These are phyloP conservation scores for Pyrgilauda ruficollis DNA, from an alignment of 2,113 vertebrate genomes.

Conservation along the genomic window DNA sequence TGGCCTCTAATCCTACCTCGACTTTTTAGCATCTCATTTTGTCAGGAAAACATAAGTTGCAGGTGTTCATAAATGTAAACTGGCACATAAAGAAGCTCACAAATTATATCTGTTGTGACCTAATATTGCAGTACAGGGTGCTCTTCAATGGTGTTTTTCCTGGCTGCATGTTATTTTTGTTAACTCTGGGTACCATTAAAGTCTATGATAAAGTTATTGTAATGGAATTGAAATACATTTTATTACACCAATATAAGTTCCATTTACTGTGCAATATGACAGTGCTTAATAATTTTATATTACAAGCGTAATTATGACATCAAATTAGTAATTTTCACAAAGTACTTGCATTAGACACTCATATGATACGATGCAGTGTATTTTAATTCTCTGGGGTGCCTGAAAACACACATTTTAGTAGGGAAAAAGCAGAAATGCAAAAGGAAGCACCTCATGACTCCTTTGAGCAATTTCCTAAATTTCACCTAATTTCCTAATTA, in stretches of 20 bases:
- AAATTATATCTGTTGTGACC: background rate
- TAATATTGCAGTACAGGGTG: background rate
- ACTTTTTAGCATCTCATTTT: background rate
- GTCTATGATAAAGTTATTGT: constrained; percentile 62
- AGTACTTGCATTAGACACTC: constrained; percentile 65
- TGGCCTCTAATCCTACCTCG: background rate
- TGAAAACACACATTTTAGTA: constrained; percentile 50
- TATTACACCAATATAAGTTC: constrained; percentile 73
- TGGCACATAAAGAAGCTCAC: background rate
- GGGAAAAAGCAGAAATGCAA: constrained; percentile 37
- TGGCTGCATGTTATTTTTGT: constrained; percentile 37
- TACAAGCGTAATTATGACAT: constrained; percentile 68
- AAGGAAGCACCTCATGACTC: constrained; percentile 40
- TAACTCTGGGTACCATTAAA: constrained; percentile 65
- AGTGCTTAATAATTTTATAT: constrained; percentile 74
- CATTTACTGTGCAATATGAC: constrained; percentile 66
- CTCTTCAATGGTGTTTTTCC: background rate
- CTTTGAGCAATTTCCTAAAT: background rate
- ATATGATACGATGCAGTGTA: background rate
- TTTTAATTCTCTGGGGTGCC: constrained; percentile 55
- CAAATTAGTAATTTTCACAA: constrained; percentile 74
- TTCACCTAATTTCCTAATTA: too few species aligned
- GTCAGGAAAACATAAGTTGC: background rate
- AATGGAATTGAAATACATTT: constrained; percentile 72
- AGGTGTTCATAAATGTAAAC: constrained; percentile 10